Evolutionary conservation across 2,113 vertebrate species (phyloP), one percentile per base, ranked within the genome.

Genomic region (Pelodiscus sinensis): DNA sequence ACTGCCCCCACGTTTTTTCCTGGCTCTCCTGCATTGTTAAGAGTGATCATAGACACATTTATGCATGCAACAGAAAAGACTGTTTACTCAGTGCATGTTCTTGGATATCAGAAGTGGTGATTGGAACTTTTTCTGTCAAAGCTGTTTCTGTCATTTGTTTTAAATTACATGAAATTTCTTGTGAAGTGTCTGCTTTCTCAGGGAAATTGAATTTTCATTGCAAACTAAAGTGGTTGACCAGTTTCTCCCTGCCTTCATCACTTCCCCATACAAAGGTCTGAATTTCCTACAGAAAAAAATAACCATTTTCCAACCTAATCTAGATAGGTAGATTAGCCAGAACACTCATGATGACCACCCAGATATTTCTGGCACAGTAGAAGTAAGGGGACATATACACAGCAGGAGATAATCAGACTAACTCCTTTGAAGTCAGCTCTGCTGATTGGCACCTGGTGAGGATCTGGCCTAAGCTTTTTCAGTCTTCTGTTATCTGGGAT

Each of bases 401-500:
- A 68, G 65, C 31, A 35, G 65, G 31, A n/a, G 31, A n/a, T 35
- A 68, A 68, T 68, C 65, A n/a, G 31, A 68, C 65, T 35, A 68
- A 31, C 16, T 68, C 31, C 65, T 68, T n/a, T 19, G 31, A 68
- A 68, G 31, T 68, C 31, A 68, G 9, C 31, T 68, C 31, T 68
- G 31, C 31, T 68, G 31, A 68, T 68, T 68, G 31, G 31, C 31
- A 68, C 15, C 65, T 68, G 65, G 31, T 35, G 16, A 60, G 18
- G 44, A 60, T 27, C 44, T 2, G 0, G 4, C 35, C 75, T 62
- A 0, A 6, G 65, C 1, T 62, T 81, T 44, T 81, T 31, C 1
- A 77, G 14, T 77, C 22, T 2, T 44, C 52, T 50, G 1, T 4
- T 85, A 82, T 92, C 31, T 2, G 2, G 9, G 11, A 9, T 78